phyloP scores from a whole-genome alignment of 2,113 vertebrate genomes.

The Beaufortia kweichowensis region DNA sequence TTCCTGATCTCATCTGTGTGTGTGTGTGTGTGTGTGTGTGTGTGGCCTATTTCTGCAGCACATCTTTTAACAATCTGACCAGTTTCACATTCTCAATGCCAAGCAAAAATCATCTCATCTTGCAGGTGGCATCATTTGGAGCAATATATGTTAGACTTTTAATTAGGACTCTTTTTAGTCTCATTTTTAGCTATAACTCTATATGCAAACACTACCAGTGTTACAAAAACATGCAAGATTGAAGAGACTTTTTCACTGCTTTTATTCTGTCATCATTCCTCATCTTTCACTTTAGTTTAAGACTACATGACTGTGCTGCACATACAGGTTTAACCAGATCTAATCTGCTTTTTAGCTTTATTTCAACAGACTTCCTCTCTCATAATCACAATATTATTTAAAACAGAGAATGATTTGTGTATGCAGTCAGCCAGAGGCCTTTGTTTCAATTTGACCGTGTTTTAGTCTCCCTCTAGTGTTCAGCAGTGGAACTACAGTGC shows the following conservation, averaged over 20 bases:
- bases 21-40: constrained; percentile 54
- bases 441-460: not conserved
- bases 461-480: constrained; percentile 22
- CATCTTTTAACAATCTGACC: constrained; percentile 7
- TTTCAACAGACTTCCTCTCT: not conserved
- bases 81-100: no score
- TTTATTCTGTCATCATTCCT: not conserved
- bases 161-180: no score
- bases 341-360: not conserved
- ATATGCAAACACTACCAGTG: not conserved
- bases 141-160: no score
- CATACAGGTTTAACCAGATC: not conserved
- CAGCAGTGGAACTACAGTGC: not conserved
- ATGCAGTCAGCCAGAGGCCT: not conserved
- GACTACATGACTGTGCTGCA: not conserved
- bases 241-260: constrained; percentile 24
- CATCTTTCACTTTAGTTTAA: not conserved
- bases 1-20: constrained; percentile 69
- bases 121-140: no score
- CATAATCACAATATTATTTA: no score
- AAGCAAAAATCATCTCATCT: no score
- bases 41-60: constrained; percentile 39
- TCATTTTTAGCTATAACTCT: not conserved
- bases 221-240: not conserved
- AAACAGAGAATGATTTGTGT: not conserved